Conservation (phyloP, 1,140 invertebrate species). For the Nasonia giraulti region DNA sequence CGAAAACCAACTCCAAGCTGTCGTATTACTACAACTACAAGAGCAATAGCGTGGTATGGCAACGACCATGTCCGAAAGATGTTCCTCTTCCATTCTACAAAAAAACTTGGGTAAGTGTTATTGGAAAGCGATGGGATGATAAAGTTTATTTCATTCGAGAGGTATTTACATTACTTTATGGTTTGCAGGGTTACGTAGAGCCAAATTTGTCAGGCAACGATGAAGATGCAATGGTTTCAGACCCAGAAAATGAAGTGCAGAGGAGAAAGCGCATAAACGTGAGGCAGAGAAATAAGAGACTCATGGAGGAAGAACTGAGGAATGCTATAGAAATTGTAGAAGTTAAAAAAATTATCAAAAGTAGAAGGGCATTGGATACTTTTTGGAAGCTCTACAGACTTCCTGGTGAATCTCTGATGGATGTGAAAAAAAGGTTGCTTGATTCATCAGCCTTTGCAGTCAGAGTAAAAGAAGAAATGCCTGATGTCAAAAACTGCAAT, state of each 20-base stretch:
- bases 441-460: not conserved
- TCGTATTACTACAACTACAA: conserved; percentile 55
- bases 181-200: conserved; percentile 13
- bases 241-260: not conserved
- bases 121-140: not conserved
- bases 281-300: conserved; percentile 25
- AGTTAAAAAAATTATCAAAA: conserved; percentile 40
- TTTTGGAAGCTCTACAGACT: conserved; percentile 49
- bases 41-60: conserved; percentile 51
- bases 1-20: conserved; percentile 45
- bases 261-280: conserved; percentile 3
- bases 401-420: conserved; percentile 43
- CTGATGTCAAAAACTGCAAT: not conserved
- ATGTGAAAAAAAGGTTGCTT: conserved; percentile 36
- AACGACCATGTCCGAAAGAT: conserved; percentile 48
- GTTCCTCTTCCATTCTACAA: conserved; percentile 42
- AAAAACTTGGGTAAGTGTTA: conserved; percentile 42
- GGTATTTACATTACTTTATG: not conserved
- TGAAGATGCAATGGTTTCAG: conserved; percentile 35
- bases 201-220: conserved; percentile 3
- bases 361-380: conserved; percentile 36
- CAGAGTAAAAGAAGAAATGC: conserved; percentile 19
- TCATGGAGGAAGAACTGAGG: conserved; percentile 1
- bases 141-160: not conserved
- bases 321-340: not conserved